Evolutionary conservation across 2,113 vertebrate species (phyloP), one percentile per base, ranked within the genome.

Genomic region (Peromyscus leucopus): DNA sequence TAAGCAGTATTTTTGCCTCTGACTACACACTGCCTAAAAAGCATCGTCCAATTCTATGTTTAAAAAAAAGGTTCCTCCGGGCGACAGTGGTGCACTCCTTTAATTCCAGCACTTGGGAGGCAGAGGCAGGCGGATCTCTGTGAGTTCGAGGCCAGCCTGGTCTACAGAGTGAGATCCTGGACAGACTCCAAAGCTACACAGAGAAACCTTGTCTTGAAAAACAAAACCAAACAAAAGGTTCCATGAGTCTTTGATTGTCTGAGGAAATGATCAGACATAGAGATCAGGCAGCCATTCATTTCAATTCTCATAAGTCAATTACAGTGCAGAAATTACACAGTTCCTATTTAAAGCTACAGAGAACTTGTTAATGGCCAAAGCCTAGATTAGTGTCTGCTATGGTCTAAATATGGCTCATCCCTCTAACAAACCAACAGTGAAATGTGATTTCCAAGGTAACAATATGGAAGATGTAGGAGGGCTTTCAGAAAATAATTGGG

Each of bases 261-360:
- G 57, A 67, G 9, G 15, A 95, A 51, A 95, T 87, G 51, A 90
- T 36, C 26, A 80, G 80, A 78, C 51, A 85, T 5, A 63, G 48
- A 86, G 48, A 95, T 89, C 67, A 92, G 24, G 42, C 46, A 51
- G 67, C 26, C 57, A 59, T 76, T 36, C 13, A 33, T 9, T 39
- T 97, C 84, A 74, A 46, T 96, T 90, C 76, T 89, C 24, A 67
- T 65, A 93, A 90, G 39, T 19, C 31, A 91, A 95, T 88, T 88
- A 87, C 88, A 85, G 19, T 65, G 24, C 63, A 93, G 57, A 75
- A 94, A 89, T 80, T 1, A 15, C 55, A 61, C 2, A 69, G 22
- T 75, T 80, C 65, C 39, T 92, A 33, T 89, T 72, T 75, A 97
- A 93, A 96, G 71, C 15, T 46, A 94, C 7, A 89, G 0, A 63